phyloP scores from a whole-genome alignment of 1,140 invertebrate genomes.

The Pollicipes pollicipes region DNA sequence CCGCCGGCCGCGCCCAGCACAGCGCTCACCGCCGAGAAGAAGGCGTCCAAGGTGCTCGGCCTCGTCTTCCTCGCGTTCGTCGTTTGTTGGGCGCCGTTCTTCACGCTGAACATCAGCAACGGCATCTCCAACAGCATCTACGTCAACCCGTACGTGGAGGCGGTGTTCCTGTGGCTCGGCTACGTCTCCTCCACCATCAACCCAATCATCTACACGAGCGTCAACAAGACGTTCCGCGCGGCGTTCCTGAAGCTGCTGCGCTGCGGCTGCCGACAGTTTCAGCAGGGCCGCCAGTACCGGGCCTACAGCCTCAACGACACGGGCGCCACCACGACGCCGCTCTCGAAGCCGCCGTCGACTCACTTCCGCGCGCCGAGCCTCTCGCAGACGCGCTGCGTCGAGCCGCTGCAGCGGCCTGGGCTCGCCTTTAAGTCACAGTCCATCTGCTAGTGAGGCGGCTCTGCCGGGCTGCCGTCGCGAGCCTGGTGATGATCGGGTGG shows the following conservation, averaged over 20 bases:
- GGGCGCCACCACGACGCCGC: too few species aligned
- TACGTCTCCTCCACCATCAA: constrained; percentile 24
- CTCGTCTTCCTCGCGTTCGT: constrained; percentile 22
- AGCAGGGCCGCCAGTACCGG: too few species aligned
- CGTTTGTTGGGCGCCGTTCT: constrained; percentile 23
- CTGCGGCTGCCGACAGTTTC: constrained; percentile 13
- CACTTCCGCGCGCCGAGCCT: too few species aligned
- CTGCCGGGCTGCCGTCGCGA: too few species aligned
- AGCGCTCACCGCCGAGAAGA: constrained; percentile 61
- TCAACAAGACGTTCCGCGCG: constrained; percentile 22
- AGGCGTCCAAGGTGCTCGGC: constrained; percentile 46
- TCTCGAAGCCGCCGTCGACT: too few species aligned
- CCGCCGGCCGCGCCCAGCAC: constrained; percentile 31
- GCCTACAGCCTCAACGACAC: too few species aligned
- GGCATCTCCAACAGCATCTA: constrained; percentile 19
- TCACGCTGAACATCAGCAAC: constrained; percentile 21
- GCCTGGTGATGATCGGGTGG: too few species aligned
- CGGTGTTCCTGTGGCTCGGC: constrained; percentile 22
- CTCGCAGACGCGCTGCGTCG: too few species aligned
- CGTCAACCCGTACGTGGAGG: constrained; percentile 18
- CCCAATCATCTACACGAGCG: constrained; percentile 24
- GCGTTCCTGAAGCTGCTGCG: constrained; percentile 20
- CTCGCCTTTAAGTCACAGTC: too few species aligned
- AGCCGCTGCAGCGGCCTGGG: too few species aligned
- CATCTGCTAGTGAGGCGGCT: too few species aligned